These are phyloP conservation scores for Pipistrellus pygmaeus DNA, from an alignment of 2,797 vertebrate species.

Conservation along the genomic window DNA sequence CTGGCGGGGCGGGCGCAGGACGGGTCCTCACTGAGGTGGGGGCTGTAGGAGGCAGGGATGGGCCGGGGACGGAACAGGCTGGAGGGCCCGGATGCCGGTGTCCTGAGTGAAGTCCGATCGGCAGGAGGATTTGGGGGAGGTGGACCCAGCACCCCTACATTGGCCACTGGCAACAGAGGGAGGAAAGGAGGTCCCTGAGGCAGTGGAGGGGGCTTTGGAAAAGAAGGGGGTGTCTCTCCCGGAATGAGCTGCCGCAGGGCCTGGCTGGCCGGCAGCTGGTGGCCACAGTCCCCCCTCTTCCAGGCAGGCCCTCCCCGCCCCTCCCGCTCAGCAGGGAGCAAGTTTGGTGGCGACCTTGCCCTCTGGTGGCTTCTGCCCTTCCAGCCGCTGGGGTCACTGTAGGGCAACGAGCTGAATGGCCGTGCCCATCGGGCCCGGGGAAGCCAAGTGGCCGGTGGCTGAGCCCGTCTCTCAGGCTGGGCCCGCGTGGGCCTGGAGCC, in stretches of 20 bases:
- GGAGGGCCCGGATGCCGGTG: fast-evolving
- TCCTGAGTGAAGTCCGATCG: neutral
- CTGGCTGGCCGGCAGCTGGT: neutral
- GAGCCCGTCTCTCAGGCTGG: neutral
- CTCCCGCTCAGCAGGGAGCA: neutral
- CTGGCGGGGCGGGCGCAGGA: neutral
- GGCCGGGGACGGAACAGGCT: neutral
- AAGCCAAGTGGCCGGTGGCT: neutral
- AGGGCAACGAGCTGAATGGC: neutral
- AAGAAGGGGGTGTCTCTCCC: neutral
- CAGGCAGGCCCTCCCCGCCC: neutral
- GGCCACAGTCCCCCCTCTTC: neutral
- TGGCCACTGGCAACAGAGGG: neutral
- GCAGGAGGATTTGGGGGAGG: neutral
- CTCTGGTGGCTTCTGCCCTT: neutral
- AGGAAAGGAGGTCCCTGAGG: neutral
- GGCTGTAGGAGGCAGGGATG: neutral
- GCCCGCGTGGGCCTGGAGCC: neutral
- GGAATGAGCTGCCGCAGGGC: neutral
- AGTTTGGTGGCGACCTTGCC: neutral
- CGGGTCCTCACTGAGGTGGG: neutral
- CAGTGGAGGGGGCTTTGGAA: neutral
- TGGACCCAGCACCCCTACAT: neutral
- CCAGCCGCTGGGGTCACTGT: neutral
- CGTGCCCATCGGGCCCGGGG: neutral